These are phyloP conservation scores for Resseliella maxima DNA, from an alignment of 2,888 invertebrate species.

Conservation along the genomic window DNA sequence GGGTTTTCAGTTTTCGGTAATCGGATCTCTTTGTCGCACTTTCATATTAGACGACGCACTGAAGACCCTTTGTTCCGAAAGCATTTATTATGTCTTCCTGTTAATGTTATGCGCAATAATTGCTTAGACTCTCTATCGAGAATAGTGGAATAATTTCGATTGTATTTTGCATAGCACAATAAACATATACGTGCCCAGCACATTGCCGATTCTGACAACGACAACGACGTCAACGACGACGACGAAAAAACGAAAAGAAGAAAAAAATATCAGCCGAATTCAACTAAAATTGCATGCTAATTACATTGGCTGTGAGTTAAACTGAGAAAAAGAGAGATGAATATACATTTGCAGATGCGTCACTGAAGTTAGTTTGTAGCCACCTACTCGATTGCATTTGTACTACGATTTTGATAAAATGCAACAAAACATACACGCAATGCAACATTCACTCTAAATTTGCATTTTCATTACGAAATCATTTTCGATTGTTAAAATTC, in stretches of 20 bases:
- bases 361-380: slow-evolving; percentile 1
- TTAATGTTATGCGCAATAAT: slow-evolving; percentile 51
- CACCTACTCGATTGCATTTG: slow-evolving; percentile 42
- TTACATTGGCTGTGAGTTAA: slow-evolving; percentile 1
- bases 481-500: background rate
- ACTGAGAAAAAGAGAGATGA: background rate
- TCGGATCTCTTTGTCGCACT: slow-evolving; percentile 37
- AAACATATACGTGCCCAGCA: too few species aligned
- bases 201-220: too few species aligned
- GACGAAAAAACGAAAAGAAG: background rate
- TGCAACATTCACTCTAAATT: background rate
- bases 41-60: background rate
- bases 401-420: background rate
- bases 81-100: slow-evolving; percentile 42
- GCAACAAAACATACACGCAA: background rate
- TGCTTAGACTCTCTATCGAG: background rate
- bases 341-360: slow-evolving; percentile 40
- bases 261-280: background rate
- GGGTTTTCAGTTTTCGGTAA: too few species aligned
- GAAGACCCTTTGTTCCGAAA: background rate
- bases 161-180: background rate
- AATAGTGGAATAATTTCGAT: slow-evolving; percentile 30
- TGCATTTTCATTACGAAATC: background rate
- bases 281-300: background rate
- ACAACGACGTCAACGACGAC: too few species aligned